These are phyloP conservation scores for Julus scandinavius DNA, from an alignment of 2,888 invertebrate genomes.

Conservation along the genomic window DNA sequence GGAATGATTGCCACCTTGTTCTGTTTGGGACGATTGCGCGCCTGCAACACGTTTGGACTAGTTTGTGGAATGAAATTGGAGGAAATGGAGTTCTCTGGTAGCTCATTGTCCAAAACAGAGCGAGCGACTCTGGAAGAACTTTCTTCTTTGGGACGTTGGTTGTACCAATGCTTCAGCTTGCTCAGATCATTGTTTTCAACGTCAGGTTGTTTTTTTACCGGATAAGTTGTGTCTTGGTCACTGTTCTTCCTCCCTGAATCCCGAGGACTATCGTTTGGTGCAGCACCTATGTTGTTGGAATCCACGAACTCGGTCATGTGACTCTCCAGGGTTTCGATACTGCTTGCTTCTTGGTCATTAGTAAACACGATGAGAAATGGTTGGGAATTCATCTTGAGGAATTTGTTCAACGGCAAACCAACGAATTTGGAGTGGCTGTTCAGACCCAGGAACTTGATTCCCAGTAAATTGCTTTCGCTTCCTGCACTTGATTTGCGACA, in stretches of 20 bases:
- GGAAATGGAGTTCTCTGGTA: constrained; percentile 62
- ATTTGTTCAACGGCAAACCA: constrained; percentile 61
- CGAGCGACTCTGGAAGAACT: constrained; percentile 55
- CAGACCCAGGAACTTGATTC: constrained; percentile 50
- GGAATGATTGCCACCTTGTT: constrained; percentile 57
- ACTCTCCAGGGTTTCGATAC: constrained; percentile 42
- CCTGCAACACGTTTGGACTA: constrained; percentile 63
- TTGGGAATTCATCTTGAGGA: constrained; percentile 62
- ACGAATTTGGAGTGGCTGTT: constrained; percentile 58
- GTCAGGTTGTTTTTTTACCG: no score
- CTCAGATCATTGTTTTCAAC: background rate
- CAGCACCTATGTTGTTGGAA: background rate
- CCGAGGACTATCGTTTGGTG: background rate
- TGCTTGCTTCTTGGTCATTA: constrained; percentile 63
- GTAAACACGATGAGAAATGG: constrained; percentile 66
- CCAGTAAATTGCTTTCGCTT: constrained; percentile 31
- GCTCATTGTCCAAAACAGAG: constrained; percentile 64
- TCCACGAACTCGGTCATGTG: constrained; percentile 41
- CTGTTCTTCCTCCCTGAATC: constrained; percentile 50
- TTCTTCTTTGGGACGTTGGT: background rate
- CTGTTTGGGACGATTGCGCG: constrained; percentile 61
- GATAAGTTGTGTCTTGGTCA: background rate
- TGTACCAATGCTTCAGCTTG: constrained; percentile 2
- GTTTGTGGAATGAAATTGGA: constrained; percentile 62
- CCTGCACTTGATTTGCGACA: constrained; percentile 61